Percentiles rank a stretch among this genome's conserved stretches.
These are phyloP conservation scores for Poliocrania exsul DNA, from an alignment of 2,797 vertebrate species.

Conservation along the genomic window DNA sequence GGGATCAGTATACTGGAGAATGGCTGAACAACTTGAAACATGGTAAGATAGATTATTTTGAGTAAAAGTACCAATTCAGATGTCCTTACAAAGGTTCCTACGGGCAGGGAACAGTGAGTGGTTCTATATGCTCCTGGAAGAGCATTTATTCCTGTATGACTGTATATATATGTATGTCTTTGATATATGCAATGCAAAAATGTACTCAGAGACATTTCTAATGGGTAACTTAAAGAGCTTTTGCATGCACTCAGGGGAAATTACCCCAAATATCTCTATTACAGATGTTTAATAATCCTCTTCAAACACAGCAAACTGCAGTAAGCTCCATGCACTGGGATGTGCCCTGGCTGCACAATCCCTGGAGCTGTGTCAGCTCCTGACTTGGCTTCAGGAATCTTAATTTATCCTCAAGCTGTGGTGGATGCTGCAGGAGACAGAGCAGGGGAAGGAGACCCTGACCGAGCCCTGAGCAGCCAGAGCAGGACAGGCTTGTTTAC, in stretches of 20 bases:
- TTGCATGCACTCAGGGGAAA: background rate
- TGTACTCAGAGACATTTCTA: background rate
- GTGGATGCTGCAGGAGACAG: background rate
- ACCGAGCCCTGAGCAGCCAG: rapidly evolving
- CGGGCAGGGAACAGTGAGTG: background rate
- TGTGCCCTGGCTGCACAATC: background rate
- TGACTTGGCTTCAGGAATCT: background rate
- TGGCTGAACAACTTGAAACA: conserved; percentile 90
- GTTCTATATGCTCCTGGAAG: background rate
- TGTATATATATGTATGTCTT: background rate
- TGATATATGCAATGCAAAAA: background rate
- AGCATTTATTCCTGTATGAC: background rate
- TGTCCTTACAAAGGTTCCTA: background rate
- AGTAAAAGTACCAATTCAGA: background rate
- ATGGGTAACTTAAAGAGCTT: background rate
- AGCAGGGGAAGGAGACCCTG: background rate
- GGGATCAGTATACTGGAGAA: conserved; percentile 88
- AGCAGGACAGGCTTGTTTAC: conserved; percentile 18
- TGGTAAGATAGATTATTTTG: conserved; percentile 75
- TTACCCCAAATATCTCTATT: background rate
- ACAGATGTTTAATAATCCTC: background rate
- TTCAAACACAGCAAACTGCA: background rate
- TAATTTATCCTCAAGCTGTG: background rate
- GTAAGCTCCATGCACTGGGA: background rate
- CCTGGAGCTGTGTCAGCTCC: background rate